phyloP scores from a whole-genome alignment of 1,140 invertebrate species.

The Meloidogyne hapla region DNA sequence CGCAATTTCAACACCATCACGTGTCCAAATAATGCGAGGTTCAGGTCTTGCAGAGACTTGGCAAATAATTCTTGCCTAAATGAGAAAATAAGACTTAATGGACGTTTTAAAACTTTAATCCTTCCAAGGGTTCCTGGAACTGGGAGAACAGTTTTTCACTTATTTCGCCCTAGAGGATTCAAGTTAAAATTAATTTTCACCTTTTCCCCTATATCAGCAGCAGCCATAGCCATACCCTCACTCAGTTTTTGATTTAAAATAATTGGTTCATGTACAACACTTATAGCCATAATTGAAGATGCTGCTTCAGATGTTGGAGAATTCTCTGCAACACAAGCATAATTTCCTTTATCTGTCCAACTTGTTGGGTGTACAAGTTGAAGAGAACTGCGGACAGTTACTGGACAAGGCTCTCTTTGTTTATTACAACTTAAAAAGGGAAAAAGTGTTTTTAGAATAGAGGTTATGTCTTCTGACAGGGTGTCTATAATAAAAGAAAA shows the following conservation, averaged over 20 bases:
- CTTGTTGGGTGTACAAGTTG: constrained; percentile 29
- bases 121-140: too few species aligned
- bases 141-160: too few species aligned
- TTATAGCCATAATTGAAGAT: constrained; percentile 20
- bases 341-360: constrained; percentile 54
- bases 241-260: constrained; percentile 37
- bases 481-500: too few species aligned
- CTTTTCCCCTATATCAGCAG: constrained; percentile 41
- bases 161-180: too few species aligned
- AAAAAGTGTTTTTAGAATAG: neutral
- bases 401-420: constrained; percentile 36
- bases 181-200: constrained; percentile 23
- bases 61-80: constrained; percentile 41
- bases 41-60: constrained; percentile 49
- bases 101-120: too few species aligned
- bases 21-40: constrained; percentile 42
- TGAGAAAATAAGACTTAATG: too few species aligned
- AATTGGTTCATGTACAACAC: constrained; percentile 40
- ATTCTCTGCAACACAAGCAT: constrained; percentile 43
- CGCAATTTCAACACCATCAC: constrained; percentile 39
- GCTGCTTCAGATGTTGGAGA: neutral
- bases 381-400: constrained; percentile 28
- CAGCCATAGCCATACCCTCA: constrained; percentile 38
- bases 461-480: too few species aligned
- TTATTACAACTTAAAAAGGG: constrained; percentile 13